Base-by-base conservation (phyloP, 2,113 vertebrate genomes). In the Eulemur macaco region DNA sequence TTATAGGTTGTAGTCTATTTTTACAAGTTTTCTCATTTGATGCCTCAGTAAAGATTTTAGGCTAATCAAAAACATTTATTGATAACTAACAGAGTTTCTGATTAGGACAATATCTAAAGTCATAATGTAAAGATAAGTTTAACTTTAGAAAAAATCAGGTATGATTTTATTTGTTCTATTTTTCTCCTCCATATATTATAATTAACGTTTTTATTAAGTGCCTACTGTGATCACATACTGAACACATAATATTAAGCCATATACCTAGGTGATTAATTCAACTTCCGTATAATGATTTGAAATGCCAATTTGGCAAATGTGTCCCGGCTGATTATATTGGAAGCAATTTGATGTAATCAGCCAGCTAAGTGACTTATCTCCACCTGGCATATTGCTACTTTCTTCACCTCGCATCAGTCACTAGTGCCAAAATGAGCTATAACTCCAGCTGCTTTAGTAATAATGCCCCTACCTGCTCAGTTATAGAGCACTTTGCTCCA, bases 311-410 rank as follows among this genome's bases (percentile, higher is more conserved):
- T 96, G 69, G 93, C 83, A 96, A 97, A 95, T 95, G 82, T 96
- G 50, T 93, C 95, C 93, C 15, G 0, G 91, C 25, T 95, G 92
- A 97, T 96, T 96, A 73, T 84, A 93, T 31, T 96, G 97, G 78
- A 92, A 94, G 89, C 58, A 81, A 91, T 97, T 95, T 96, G 91
- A 97, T 96, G 64, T 81, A 95, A 94, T 95, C 97, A 98, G 86
- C 37, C 80, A 56, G 66, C 86, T 94, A 91, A 96, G 63, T 91
- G 78, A 96, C 94, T 96, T 71, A 84, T 94, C 95, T 94, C 93
- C 83, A 96, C 96, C 93, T 97, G 97, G 91, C 86, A 85, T 77
- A 73, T 73, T 89, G 88, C 82, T 96, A 27, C 91, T 91, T 78
- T 56, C 68, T 93, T 97, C 58, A 76, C 76, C 56, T 42, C 76